Evolutionary conservation across 2,797 vertebrate genomes (phyloP), one percentile per base, ranked within the genome.

Genomic region (Rallus crepitans): DNA sequence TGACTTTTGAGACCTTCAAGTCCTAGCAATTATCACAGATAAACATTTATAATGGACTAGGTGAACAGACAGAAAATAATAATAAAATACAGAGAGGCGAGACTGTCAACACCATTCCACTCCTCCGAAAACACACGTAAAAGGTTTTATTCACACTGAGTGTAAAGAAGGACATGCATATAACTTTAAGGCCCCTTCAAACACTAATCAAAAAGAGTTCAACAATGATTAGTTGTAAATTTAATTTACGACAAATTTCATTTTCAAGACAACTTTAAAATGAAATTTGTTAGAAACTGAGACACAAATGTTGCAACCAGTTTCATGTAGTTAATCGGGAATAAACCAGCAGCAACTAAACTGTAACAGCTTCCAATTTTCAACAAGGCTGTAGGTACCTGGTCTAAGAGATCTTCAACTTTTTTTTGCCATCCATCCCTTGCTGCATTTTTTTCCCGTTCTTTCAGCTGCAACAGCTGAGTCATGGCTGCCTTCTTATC

Each of bases 401-500:
- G 99, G 95, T 99, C 99, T 96, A 99, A 98, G 80, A 99, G 99
- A 97, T 99, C 99, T 97, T 99, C 99, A 52, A 99, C 99, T 93
- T 99, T 99, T 96, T 99, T 99, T 97, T 99, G 99, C 99, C 99
- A 99, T 91, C 98, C 98, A 96, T 99, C 99, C 60, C 99, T 98
- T 93, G 99, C 99, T 18, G 97, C 98, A 95, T 97, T 98, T 98
- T 99, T 98, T 72, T 99, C 99, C 87, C 99, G 98, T 92, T 99
- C 99, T 94, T 99, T 99, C 96, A 98, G 98, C 33, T 99, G 99
- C 31, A 99, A 94, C 95, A 99, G 98, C 95, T 99, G 99, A 96
- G 98, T 97, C 97, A 99, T 97, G 5, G 99, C 99, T 30, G 98
- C 96, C 48, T 98, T 98, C 97, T 99, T 99, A 97, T 99, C 98